Percentiles rank a stretch among this genome's conserved stretches.
Conservation (phyloP, 2,888 invertebrate genomes). For the Lymantria monacha region DNA sequence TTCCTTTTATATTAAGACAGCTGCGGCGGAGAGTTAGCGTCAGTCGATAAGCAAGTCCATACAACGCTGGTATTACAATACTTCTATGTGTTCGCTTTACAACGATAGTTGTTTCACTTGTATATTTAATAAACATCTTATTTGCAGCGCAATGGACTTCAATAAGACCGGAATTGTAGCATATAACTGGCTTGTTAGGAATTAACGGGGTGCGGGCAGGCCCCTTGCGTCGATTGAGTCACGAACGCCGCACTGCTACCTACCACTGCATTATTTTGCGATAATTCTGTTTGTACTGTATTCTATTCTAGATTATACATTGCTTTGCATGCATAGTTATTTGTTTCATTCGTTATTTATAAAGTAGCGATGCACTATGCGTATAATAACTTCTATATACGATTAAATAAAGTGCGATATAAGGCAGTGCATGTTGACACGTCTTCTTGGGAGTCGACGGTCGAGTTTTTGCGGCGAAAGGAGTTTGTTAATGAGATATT, state of each 20-base stretch:
- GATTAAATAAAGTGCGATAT: slow-evolving; percentile 3
- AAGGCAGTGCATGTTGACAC: slow-evolving; percentile 18
- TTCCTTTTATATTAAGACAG: slow-evolving; percentile 8
- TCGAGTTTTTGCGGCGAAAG: slow-evolving; percentile 16
- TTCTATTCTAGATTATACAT: background rate
- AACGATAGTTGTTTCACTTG: slow-evolving; percentile 10
- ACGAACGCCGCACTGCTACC: slow-evolving; percentile 55
- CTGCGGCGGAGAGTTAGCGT: background rate
- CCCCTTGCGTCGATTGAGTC: slow-evolving; percentile 63
- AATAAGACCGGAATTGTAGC: slow-evolving; percentile 23
- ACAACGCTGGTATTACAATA: slow-evolving; percentile 5
- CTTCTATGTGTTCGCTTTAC: slow-evolving; percentile 19
- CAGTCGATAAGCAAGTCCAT: slow-evolving; percentile 18
- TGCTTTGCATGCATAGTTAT: background rate
- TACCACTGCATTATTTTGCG: slow-evolving; percentile 48
- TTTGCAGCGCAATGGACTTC: slow-evolving; percentile 34
- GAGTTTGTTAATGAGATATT: background rate
- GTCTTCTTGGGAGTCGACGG: slow-evolving; percentile 20
- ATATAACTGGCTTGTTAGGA: slow-evolving; percentile 29
- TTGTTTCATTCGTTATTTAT: slow-evolving; percentile 1
- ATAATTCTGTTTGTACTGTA: slow-evolving; percentile 30
- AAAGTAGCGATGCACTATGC: slow-evolving; percentile 18
- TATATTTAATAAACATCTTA: slow-evolving; percentile 13
- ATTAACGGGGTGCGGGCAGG: slow-evolving; percentile 50
- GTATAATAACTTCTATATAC: slow-evolving; percentile 5